phyloP scores from a whole-genome alignment of 2,113 vertebrate genomes.

The Athene cunicularia region DNA sequence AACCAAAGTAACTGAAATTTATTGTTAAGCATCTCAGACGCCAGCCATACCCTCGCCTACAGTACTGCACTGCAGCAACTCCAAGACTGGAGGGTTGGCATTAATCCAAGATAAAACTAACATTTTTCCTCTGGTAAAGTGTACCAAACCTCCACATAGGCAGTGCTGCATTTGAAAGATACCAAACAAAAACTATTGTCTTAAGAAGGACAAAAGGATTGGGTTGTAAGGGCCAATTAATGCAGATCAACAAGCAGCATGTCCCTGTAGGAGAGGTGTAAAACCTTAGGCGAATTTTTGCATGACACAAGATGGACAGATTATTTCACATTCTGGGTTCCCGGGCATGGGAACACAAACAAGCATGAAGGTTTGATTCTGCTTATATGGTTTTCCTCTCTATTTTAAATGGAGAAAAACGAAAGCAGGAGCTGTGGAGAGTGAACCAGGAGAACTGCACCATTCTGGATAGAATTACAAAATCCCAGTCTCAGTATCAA shows the following conservation, averaged over 20 bases:
- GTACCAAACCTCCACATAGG: background rate
- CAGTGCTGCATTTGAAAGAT: background rate
- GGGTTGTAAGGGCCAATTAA: background rate
- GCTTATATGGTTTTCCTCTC: background rate
- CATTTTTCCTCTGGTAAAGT: background rate
- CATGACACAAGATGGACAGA: background rate
- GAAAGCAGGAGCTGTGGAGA: slow-evolving; percentile 65
- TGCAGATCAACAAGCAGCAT: background rate
- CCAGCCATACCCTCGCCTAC: background rate
- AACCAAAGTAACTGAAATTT: background rate
- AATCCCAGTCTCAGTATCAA: slow-evolving; percentile 65
- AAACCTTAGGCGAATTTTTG: background rate
- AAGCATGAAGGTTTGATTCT: background rate
- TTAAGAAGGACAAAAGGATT: background rate
- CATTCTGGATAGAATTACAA: slow-evolving; percentile 65
- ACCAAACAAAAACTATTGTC: background rate
- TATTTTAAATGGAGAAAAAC: slow-evolving; percentile 70
- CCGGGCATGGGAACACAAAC: background rate
- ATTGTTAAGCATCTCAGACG: background rate
- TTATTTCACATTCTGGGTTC: background rate
- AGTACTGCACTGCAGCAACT: background rate
- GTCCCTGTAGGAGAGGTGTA: background rate
- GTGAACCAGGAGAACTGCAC: slow-evolving; percentile 71
- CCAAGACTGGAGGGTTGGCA: background rate
- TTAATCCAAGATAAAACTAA: background rate